Percentiles rank a stretch among this genome's conserved stretches.
phyloP scores from a whole-genome alignment of 2,113 vertebrate species.

The Hypocryptadius cinnamomeus region DNA sequence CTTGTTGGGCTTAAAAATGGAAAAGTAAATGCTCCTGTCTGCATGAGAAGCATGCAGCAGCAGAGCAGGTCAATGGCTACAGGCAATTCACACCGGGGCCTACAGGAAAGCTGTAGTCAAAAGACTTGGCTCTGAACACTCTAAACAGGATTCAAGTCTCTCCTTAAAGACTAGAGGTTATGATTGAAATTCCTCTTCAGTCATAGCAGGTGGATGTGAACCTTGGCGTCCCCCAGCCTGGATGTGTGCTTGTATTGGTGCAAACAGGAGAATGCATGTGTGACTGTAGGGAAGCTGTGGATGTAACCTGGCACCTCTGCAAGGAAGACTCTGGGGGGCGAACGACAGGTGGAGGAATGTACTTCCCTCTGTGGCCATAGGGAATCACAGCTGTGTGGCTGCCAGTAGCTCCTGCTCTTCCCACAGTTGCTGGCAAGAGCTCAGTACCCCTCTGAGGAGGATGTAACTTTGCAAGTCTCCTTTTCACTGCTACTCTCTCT shows the following conservation, averaged over 20 bases:
- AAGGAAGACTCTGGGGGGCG: background rate
- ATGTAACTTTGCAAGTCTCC: background rate
- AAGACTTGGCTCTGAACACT: background rate
- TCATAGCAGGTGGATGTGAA: background rate
- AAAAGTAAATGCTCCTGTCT: background rate
- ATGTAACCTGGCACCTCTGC: background rate
- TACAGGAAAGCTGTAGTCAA: background rate
- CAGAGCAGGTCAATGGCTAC: background rate
- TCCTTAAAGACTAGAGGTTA: background rate
- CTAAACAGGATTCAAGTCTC: background rate
- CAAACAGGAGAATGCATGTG: accelerated
- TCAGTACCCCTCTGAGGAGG: background rate
- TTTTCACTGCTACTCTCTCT: background rate
- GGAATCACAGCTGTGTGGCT: background rate
- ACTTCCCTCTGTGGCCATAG: background rate
- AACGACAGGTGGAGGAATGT: background rate
- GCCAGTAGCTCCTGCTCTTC: background rate
- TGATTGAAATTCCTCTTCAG: background rate
- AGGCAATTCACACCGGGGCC: background rate
- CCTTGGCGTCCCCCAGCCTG: background rate
- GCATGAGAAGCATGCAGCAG: background rate
- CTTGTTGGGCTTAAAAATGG: background rate
- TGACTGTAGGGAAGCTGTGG: background rate
- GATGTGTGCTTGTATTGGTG: background rate
- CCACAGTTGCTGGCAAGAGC: accelerated